phyloP scores from a whole-genome alignment of 2,797 vertebrate species.

The Lepilemur ruficaudatus region DNA sequence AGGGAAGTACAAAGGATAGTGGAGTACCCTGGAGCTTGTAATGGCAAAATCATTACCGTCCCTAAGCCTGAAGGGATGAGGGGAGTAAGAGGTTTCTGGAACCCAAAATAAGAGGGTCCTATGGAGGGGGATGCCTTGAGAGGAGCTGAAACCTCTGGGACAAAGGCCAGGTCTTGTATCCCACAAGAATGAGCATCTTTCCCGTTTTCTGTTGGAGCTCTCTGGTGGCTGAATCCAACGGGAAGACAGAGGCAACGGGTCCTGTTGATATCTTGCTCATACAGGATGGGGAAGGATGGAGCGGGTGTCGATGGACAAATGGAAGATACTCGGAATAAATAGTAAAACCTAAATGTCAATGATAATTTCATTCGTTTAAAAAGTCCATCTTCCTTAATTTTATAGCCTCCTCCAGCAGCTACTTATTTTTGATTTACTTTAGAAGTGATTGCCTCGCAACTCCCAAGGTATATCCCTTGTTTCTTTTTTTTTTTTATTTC shows the following conservation, averaged over 20 bases:
- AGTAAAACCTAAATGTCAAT: background rate
- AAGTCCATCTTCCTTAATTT: background rate
- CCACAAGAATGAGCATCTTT: background rate
- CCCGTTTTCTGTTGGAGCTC: background rate
- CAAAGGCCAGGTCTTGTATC: background rate
- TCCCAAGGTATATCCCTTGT: background rate
- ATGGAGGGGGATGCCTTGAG: background rate
- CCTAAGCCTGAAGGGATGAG: background rate
- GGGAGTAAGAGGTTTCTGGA: background rate
- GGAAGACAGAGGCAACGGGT: background rate
- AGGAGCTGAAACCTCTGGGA: background rate
- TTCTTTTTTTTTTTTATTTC: no score
- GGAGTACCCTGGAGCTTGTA: background rate
- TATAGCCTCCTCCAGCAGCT: slow-evolving; percentile 14
- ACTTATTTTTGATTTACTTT: background rate
- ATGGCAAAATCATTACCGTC: background rate
- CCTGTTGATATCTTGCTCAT: background rate
- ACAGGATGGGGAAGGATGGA: background rate
- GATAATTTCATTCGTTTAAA: slow-evolving; percentile 14
- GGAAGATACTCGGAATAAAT: background rate
- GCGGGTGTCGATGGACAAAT: background rate
- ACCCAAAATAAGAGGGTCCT: background rate
- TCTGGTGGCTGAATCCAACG: background rate
- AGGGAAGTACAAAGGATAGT: background rate
- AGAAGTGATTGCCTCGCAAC: background rate